A percentile compares a stretch with the other conserved stretches of the same genome.
Conservation (phyloP, 1,140 invertebrate species). For the Streblospio benedicti region DNA sequence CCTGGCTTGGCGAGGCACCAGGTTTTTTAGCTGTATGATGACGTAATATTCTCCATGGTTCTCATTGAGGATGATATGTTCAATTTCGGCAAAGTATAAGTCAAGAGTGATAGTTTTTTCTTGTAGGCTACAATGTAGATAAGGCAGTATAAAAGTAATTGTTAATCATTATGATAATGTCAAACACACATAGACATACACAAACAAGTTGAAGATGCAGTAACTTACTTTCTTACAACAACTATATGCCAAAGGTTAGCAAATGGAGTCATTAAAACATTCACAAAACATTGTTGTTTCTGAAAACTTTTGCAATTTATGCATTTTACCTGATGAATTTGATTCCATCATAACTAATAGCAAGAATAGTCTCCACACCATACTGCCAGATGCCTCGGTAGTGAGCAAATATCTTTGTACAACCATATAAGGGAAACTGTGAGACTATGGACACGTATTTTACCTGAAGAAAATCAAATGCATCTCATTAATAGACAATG, state of each 20-base stretch:
- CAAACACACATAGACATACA: no score
- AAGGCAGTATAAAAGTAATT: no score
- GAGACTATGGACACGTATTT: constrained; percentile 91
- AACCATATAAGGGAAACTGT: constrained; percentile 92
- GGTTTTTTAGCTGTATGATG: constrained; percentile 14
- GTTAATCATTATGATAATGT: no score
- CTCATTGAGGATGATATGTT: constrained; percentile 10
- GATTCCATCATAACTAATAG: constrained; percentile 83
- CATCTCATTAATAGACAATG: no score
- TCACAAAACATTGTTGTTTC: no score
- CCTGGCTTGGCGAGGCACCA: constrained; percentile 9
- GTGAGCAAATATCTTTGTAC: constrained; percentile 81
- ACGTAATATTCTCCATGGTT: constrained; percentile 8
- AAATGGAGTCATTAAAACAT: no score
- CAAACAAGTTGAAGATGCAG: no score
- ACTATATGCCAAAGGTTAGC: no score
- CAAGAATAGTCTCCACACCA: constrained; percentile 63
- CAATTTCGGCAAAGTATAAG: constrained; percentile 12
- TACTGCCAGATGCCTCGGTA: constrained; percentile 89
- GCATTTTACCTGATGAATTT: constrained; percentile 43
- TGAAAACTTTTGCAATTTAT: no score
- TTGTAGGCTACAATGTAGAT: no score
- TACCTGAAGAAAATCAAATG: no score
- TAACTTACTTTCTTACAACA: no score
- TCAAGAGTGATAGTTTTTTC: constrained; percentile 14